These are phyloP conservation scores for Solenopsis invicta DNA, from an alignment of 1,140 invertebrate genomes.

Conservation along the genomic window DNA sequence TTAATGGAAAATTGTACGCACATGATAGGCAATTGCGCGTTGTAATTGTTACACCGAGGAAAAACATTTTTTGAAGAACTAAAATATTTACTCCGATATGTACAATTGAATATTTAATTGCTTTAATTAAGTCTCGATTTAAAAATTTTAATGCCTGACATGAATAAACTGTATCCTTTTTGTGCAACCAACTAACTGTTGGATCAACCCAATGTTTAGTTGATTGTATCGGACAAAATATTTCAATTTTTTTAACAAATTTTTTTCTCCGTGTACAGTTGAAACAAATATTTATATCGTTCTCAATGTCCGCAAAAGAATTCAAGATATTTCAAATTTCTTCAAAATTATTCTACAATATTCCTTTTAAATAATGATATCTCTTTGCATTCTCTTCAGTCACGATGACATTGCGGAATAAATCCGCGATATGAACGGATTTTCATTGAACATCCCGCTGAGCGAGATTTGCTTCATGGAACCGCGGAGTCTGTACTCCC, in stretches of 20 bases:
- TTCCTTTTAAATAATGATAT: slow-evolving; percentile 14
- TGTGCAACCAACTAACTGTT: too few species aligned
- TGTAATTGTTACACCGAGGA: not conserved
- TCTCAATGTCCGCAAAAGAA: not conserved
- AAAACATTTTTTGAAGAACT: too few species aligned
- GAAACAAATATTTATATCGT: not conserved
- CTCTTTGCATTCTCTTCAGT: not conserved
- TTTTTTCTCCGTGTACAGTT: not conserved
- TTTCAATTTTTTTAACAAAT: too few species aligned
- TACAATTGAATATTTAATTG: too few species aligned
- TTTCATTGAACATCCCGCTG: slow-evolving; percentile 13
- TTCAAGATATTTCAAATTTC: not conserved
- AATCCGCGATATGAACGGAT: not conserved
- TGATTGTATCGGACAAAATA: too few species aligned
- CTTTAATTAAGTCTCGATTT: too few species aligned
- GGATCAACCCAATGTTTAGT: too few species aligned
- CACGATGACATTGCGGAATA: not conserved
- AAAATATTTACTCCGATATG: too few species aligned
- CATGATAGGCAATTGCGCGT: not conserved
- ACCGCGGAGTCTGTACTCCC: not conserved
- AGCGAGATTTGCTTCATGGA: not conserved
- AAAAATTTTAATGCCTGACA: too few species aligned
- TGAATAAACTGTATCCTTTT: too few species aligned
- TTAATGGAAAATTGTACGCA: not conserved
- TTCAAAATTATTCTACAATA: too few species aligned